phyloP scores from a whole-genome alignment of 1,140 invertebrate genomes.

The Propsilocerus akamusi region DNA sequence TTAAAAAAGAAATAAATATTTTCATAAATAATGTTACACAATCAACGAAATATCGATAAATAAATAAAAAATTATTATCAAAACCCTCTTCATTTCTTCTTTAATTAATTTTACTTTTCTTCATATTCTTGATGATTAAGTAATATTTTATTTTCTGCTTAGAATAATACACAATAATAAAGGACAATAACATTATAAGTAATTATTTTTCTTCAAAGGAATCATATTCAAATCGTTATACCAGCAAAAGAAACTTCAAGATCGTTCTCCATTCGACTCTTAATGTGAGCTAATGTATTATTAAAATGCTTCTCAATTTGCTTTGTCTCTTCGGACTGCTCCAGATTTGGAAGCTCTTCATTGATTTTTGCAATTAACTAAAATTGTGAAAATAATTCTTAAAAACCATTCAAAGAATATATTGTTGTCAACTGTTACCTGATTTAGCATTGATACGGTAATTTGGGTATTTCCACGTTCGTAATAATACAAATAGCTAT shows the following conservation, averaged over 20 bases:
- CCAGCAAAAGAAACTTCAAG: slow-evolving; percentile 26
- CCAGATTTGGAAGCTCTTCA: slow-evolving; percentile 80
- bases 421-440: slow-evolving; percentile 28
- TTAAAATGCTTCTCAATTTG: slow-evolving; percentile 90
- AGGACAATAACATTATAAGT: no score
- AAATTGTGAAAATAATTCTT: slow-evolving; percentile 16
- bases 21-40: no score
- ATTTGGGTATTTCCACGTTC: slow-evolving; percentile 81
- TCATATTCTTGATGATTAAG: no score
- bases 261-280: slow-evolving; percentile 39
- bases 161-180: no score
- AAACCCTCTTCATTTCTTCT: no score
- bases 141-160: no score
- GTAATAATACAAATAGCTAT: slow-evolving; percentile 87
- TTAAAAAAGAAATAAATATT: no score
- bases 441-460: slow-evolving; percentile 30
- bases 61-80: no score
- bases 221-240: slow-evolving; percentile 11
- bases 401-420: slow-evolving; percentile 3
- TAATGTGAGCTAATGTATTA: slow-evolving; percentile 67
- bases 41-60: no score
- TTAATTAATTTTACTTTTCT: no score
- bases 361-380: slow-evolving; percentile 84
- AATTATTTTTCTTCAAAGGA: no score
- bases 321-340: slow-evolving; percentile 85